Percentiles rank a stretch among this genome's conserved stretches.
Evolutionary conservation across 53 echinoderm and acorn worm species (phyloP).

Genomic region (Echinarachnius parma): DNA sequence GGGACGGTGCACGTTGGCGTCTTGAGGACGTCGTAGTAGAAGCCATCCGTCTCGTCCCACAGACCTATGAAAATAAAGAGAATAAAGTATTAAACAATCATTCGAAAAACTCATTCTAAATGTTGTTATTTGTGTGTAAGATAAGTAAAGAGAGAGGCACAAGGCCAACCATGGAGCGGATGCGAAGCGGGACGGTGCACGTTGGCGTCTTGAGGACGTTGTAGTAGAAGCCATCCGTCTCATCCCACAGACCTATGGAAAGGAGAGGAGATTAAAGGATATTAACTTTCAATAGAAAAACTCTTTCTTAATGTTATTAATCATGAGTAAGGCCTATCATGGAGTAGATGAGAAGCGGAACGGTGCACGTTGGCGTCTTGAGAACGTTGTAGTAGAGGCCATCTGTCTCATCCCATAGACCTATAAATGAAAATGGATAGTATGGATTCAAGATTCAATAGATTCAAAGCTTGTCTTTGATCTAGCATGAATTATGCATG

Average conservation of each 20-base stretch:
- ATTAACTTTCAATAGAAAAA: too few species aligned
- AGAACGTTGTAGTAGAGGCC: conserved; percentile 90
- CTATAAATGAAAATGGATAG: too few species aligned
- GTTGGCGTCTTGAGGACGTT: conserved; percentile 82
- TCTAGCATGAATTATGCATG: conserved; percentile 78
- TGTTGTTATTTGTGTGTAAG: too few species aligned
- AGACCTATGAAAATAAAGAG: too few species aligned
- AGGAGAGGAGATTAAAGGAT: too few species aligned
- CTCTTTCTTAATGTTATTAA: too few species aligned
- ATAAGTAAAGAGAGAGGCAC: conserved; percentile 82
- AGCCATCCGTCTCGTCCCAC: conserved; percentile 92
- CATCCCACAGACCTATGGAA: conserved; percentile 81
- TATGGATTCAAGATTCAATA: too few species aligned
- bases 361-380: conserved; percentile 64
- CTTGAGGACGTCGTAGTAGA: conserved; percentile 92
- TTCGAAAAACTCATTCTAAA: too few species aligned
- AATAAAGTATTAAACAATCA: too few species aligned
- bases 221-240: conserved; percentile 93
- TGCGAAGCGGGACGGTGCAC: conserved; percentile 83
- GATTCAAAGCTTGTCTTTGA: conserved; percentile 54
- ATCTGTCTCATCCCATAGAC: conserved; percentile 83
- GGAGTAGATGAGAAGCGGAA: conserved; percentile 80
- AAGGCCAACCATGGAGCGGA: conserved; percentile 96
- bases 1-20: conserved; percentile 79
- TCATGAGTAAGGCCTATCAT: conserved; percentile 88